Percentiles rank a stretch among this genome's conserved stretches.
These are phyloP conservation scores for Drosophila stalkeri DNA, from an alignment of 2,888 invertebrate species.

Conservation along the genomic window DNA sequence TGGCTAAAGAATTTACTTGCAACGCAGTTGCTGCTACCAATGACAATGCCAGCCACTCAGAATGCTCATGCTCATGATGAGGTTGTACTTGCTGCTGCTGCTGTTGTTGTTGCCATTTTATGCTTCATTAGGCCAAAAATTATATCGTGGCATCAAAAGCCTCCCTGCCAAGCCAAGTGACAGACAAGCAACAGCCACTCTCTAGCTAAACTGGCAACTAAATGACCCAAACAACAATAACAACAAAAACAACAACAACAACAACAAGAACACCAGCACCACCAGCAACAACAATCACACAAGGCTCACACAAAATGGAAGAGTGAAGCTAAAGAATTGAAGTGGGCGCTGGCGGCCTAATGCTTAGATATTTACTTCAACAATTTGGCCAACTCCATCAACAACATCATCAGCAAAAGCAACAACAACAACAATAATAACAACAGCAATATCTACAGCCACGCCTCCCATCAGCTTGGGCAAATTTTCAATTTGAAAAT, in stretches of 20 bases:
- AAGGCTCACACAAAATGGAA: slow-evolving; percentile 10
- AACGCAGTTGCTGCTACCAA: slow-evolving; percentile 49
- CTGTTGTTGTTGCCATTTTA: slow-evolving; percentile 61
- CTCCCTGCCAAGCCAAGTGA: slow-evolving; percentile 55
- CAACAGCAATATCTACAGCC: slow-evolving; percentile 11
- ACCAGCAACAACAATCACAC: neutral
- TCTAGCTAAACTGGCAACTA: slow-evolving; percentile 61
- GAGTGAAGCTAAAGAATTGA: slow-evolving; percentile 4
- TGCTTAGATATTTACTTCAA: slow-evolving; percentile 44
- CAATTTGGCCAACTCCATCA: slow-evolving; percentile 47
- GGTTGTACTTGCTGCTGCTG: slow-evolving; percentile 36
- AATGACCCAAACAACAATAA: slow-evolving; percentile 52
- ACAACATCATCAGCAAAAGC: slow-evolving; percentile 23
- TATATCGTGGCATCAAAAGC: slow-evolving; percentile 64
- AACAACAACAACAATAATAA: neutral
- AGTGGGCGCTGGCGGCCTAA: slow-evolving; percentile 38
- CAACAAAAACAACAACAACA: slow-evolving; percentile 8
- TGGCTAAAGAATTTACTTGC: slow-evolving; percentile 59
- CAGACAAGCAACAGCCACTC: slow-evolving; percentile 63
- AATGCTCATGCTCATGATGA: slow-evolving; percentile 60
- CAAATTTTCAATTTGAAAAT: slow-evolving; percentile 69
- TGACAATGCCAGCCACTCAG: slow-evolving; percentile 55
- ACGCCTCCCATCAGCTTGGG: slow-evolving; percentile 15
- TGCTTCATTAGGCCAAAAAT: slow-evolving; percentile 80
- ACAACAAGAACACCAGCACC: neutral